These are phyloP conservation scores for Odontothrips loti DNA, from an alignment of 2,888 invertebrate species.

Conservation along the genomic window DNA sequence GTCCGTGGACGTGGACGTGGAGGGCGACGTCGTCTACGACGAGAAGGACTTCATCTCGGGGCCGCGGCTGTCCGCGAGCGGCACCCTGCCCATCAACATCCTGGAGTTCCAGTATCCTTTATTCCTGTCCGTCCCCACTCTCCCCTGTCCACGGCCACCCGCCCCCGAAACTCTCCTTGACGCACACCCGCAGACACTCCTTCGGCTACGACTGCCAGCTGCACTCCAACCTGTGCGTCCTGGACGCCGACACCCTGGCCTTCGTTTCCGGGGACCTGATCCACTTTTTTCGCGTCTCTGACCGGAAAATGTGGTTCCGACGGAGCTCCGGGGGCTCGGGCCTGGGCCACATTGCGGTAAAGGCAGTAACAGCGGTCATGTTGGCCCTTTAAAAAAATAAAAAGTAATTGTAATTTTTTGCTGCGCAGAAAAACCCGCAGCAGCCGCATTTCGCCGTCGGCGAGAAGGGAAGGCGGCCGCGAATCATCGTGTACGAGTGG, in stretches of 20 bases:
- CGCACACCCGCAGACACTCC: conserved; percentile 59
- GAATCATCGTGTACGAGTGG: conserved; percentile 79
- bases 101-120: conserved; percentile 18
- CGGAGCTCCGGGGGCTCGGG: conserved; percentile 73
- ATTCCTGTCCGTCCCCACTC: not conserved
- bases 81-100: not conserved
- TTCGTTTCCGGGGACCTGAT: conserved; percentile 80
- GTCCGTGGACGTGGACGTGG: not conserved
- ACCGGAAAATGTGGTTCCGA: conserved; percentile 62
- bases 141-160: too few relatives aligned
- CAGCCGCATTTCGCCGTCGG: conserved; percentile 73
- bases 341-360: conserved; percentile 74
- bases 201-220: conserved; percentile 82
- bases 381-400: not conserved
- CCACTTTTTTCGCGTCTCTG: conserved; percentile 67
- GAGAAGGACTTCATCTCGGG: conserved; percentile 18
- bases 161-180: not conserved
- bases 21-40: not conserved
- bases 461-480: conserved; percentile 69
- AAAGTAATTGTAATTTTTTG: too few relatives aligned
- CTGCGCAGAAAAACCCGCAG: conserved; percentile 56
- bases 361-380: conserved; percentile 40
- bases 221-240: conserved; percentile 72
- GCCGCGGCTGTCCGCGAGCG: not conserved
- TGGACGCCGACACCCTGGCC: conserved; percentile 67